Conservation (phyloP, 2,113 vertebrate genomes). For the Megalops atlanticus region DNA sequence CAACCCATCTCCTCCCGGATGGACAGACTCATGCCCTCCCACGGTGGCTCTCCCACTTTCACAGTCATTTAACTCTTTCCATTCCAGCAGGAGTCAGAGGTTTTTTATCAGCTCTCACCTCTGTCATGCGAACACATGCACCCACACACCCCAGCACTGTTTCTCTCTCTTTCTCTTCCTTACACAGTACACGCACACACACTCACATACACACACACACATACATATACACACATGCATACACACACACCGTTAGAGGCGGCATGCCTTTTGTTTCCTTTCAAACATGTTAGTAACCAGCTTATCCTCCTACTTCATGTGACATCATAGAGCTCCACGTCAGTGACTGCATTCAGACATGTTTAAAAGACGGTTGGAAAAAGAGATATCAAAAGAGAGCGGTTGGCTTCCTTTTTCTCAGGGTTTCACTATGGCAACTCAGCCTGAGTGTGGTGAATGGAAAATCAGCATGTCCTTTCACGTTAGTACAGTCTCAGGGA, state of each 20-base stretch:
- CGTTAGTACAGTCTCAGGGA: conserved; percentile 66
- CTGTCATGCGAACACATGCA: not conserved
- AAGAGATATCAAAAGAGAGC: not conserved
- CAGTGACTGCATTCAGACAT: conserved; percentile 45
- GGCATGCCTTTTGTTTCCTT: conserved; percentile 52
- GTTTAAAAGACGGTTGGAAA: conserved; percentile 40
- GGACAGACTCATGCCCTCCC: conserved; percentile 54
- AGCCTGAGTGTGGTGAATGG: conserved; percentile 55
- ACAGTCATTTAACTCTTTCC: conserved; percentile 40
- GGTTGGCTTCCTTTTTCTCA: conserved; percentile 21
- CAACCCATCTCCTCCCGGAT: conserved; percentile 8
- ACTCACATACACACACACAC: conserved; percentile 11
- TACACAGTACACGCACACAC: not conserved
- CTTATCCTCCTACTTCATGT: conserved; percentile 76
- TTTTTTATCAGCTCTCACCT: no score
- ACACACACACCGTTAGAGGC: not conserved
- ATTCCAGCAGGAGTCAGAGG: not conserved
- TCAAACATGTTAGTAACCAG: conserved; percentile 68
- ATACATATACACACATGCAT: conserved; percentile 41
- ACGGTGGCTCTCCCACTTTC: conserved; percentile 46
- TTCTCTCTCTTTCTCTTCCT: not conserved
- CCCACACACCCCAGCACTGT: conserved; percentile 5
- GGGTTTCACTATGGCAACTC: conserved; percentile 57
- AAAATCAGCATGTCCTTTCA: conserved; percentile 72
- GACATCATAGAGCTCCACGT: conserved; percentile 63